Conservation (phyloP, 1,140 invertebrate genomes). For the Saccostrea glomerata region DNA sequence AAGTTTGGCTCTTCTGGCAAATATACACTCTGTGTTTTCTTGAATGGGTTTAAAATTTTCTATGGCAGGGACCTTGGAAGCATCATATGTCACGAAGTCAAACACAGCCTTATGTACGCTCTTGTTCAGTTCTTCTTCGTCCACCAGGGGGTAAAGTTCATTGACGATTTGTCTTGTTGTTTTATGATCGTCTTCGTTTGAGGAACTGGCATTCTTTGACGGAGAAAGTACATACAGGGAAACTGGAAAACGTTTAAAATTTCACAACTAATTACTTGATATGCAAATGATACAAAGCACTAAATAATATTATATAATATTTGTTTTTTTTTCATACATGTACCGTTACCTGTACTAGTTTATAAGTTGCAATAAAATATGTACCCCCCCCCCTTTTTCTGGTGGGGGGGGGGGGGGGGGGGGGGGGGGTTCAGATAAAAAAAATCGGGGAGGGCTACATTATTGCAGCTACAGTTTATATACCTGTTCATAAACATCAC, state of each 20-base stretch:
- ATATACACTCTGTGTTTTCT: conserved; percentile 71
- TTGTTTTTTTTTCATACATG: too few relatives aligned
- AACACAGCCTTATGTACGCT: conserved; percentile 54
- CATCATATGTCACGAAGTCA: conserved; percentile 67
- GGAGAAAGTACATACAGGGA: conserved; percentile 37
- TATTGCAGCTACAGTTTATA: too few relatives aligned
- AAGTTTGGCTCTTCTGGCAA: conserved; percentile 71
- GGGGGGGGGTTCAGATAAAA: too few relatives aligned
- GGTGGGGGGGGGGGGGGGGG: too few relatives aligned
- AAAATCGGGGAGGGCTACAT: too few relatives aligned
- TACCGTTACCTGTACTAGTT: too few relatives aligned
- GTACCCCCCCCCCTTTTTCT: too few relatives aligned
- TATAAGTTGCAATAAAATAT: too few relatives aligned
- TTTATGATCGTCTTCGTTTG: conserved; percentile 22
- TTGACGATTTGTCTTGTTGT: conserved; percentile 60
- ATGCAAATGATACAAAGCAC: too few relatives aligned
- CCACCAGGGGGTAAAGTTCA: conserved; percentile 53
- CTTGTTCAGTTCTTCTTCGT: conserved; percentile 51
- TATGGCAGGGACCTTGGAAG: conserved; percentile 54
- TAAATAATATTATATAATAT: too few relatives aligned
- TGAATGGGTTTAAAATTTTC: conserved; percentile 67
- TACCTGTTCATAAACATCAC: too few relatives aligned
- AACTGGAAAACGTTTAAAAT: conserved; percentile 43
- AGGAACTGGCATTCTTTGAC: conserved; percentile 30
- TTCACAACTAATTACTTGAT: too few relatives aligned